Base-by-base conservation (phyloP, 2,888 invertebrate genomes). In the Helleia helle region DNA sequence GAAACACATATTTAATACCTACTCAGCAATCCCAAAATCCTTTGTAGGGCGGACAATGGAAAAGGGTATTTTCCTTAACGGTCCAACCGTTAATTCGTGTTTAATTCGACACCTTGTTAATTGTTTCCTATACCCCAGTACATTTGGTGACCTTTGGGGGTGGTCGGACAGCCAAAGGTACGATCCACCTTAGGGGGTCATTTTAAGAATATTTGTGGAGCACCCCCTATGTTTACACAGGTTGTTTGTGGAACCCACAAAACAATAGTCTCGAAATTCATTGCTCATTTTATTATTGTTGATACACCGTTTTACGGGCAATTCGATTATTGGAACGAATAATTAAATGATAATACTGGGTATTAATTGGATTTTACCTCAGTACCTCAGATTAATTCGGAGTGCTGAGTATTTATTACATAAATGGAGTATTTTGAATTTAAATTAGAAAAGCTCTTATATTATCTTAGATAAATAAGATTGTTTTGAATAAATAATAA, bases 41-140 rank as follows among this genome's bases (percentile, higher is more conserved):
- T 80, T 77, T 73, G 75, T 74, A 71, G 73, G 74, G 66, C 65
- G 69, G 62, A 76, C 80, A 84, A 83, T 81, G 80, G 79, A 72
- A 77, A 83, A 81, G 81, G 84, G 80, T 75, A 64, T 73, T 76
- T 75, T 79, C 79, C 79, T 79, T 80, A 76, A 80, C 77, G 76
- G 72, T 71, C 65, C 60, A 64, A 74, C 68, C 80, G 80, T 76
- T 84, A 84, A 84, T 80, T 81, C 76, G 79, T 74, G 79, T 84
- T 77, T 84, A 84, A 84, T 84, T 84, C 84, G 84, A 84, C 84
- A 84, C 84, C 84, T 84, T 76, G 84, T 84, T 84, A 84, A 84
- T 84, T 84, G 83, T 83, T 83, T 83, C 68, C 73, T 68, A 74
- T 76, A 70, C 77, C 73, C 71, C 65, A 64, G 75, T 72, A 73